phyloP scores from a whole-genome alignment of 2,113 vertebrate species.

The Argyrosomus japonicus region DNA sequence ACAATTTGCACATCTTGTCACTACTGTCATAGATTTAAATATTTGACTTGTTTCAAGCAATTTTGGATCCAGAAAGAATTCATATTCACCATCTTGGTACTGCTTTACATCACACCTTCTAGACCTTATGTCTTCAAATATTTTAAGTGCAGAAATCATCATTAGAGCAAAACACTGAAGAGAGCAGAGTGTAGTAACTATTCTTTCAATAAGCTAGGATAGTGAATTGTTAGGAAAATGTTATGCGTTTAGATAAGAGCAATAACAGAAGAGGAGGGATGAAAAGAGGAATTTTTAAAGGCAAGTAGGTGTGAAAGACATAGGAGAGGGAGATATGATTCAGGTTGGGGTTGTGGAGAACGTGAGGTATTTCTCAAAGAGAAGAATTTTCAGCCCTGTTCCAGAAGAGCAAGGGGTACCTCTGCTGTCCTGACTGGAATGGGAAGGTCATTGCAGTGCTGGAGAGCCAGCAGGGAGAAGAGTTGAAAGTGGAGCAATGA shows the following conservation, averaged over 20 bases:
- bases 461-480: slow-evolving; percentile 22
- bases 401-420: slow-evolving; percentile 22
- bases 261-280: slow-evolving; percentile 2
- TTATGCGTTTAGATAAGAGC: neutral
- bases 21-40: neutral
- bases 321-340: neutral
- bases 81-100: neutral
- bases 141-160: neutral
- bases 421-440: slow-evolving; percentile 34
- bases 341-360: neutral
- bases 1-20: neutral
- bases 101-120: neutral
- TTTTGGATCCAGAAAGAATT: neutral
- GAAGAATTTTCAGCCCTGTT: slow-evolving; percentile 20
- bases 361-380: slow-evolving; percentile 29
- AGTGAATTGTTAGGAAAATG: neutral
- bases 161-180: neutral
- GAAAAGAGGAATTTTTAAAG: neutral
- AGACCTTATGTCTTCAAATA: neutral
- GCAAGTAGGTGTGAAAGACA: neutral
- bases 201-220: slow-evolving; percentile 9
- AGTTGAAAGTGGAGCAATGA: slow-evolving; percentile 56
- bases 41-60: neutral
- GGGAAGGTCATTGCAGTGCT: slow-evolving; percentile 53
- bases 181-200: neutral